Evolutionary conservation across 1,140 invertebrate genomes (phyloP).

Genomic region (Lepidostoma basale): DNA sequence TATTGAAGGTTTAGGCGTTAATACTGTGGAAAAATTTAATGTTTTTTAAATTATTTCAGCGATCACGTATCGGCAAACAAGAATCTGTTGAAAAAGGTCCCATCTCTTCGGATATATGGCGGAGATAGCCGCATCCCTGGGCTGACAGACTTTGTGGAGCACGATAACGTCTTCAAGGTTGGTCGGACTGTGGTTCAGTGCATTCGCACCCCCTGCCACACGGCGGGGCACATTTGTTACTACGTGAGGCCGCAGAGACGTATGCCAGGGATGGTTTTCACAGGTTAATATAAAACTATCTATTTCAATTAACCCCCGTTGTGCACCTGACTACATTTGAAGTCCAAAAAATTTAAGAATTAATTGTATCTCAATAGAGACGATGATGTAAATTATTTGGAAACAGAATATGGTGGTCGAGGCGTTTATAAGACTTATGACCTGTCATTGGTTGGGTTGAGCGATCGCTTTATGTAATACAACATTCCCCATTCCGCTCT

Average conservation of each 20-base stretch:
- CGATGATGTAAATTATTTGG: too few species aligned
- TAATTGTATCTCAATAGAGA: too few species aligned
- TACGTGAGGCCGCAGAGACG: not conserved
- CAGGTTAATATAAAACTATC: not conserved
- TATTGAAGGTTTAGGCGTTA: not conserved
- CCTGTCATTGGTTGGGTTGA: too few species aligned
- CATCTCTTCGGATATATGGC: not conserved
- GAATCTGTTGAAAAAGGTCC: not conserved
- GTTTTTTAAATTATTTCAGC: too few species aligned
- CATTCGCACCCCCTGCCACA: slow-evolving; percentile 2
- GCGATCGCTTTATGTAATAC: too few species aligned
- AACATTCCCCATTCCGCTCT: too few species aligned
- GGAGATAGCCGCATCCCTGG: not conserved
- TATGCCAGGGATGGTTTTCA: not conserved
- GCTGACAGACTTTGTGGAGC: not conserved
- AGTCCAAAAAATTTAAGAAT: too few species aligned
- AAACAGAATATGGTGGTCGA: too few species aligned
- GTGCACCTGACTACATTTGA: too few species aligned
- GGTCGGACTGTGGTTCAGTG: not conserved
- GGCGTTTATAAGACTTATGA: too few species aligned
- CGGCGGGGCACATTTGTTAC: not conserved
- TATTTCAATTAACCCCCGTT: too few species aligned
- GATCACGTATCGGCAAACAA: slow-evolving; percentile 7
- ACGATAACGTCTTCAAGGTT: not conserved
- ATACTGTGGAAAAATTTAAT: not conserved